Base-by-base conservation (phyloP, 2,797 vertebrate species). In the Fistularia tabacaria region DNA sequence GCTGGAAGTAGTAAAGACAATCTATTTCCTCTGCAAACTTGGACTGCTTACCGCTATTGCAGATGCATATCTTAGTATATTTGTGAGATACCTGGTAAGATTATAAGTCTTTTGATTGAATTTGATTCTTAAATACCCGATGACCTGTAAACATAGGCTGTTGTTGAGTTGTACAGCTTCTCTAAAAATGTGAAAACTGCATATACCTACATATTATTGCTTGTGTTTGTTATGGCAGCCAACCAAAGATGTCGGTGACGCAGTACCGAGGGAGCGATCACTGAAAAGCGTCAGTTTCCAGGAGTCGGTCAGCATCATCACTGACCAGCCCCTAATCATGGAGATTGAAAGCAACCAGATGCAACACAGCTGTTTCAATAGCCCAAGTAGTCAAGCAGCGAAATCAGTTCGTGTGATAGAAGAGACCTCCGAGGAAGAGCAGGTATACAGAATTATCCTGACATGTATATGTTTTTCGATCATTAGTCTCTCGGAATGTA, bases 291-390 rank as follows among this genome's bases (percentile, higher is more conserved):
- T 94, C 87, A 93, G 89, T 80, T 91, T 91, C 85, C 87, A 90
- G 77, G 92, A 94, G 72, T 86, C 93, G 38, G 86, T 92, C 71
- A 85, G 89, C 81, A 73, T 92, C 59, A 90, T 92, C 82, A 73
- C 91, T 62, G 78, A 84, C 79, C 86, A 83, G 49, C 86, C 89
- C 64, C 82, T 85, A 73, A 89, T 82, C 75, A 98, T 98, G 96
- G 97, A 98, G 80, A 84, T 96, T 73, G 94, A 94, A 80, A 90
- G 90, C 82, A 93, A 93, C 85, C 65, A 95, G 81, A 92, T 84
- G 68, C 92, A 92, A 69, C 91, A 90, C 76, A 85, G 90, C 6
- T 51, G 86, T 73, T 77, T 85, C 74, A 77, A 88, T 49, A 79
- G 66, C 52, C 63, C 73, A 53, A 46, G 44, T 14, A 65, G 63